Conservation (phyloP, 2,888 invertebrate species). For the Trachelus iudaicus region DNA sequence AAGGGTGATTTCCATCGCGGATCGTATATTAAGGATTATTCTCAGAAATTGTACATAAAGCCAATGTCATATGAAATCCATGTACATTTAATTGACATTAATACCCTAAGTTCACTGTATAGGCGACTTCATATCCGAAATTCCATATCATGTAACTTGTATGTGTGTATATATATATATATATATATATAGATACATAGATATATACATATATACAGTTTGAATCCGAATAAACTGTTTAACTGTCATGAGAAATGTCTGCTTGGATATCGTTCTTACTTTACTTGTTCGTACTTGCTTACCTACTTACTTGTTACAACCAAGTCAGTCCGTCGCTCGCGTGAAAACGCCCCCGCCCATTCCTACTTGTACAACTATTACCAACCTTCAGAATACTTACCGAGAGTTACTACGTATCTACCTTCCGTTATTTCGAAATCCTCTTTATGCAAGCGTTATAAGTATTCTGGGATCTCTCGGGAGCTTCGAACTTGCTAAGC, state of each 20-base stretch:
- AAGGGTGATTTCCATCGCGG: background rate
- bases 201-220: conserved; percentile 37
- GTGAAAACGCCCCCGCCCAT: background rate
- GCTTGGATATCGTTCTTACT: background rate
- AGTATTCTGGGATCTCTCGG: background rate
- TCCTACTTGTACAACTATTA: background rate
- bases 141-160: conserved; percentile 58
- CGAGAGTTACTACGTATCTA: background rate
- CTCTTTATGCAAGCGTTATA: background rate
- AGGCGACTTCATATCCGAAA: conserved; percentile 57
- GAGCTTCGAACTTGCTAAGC: background rate
- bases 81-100: conserved; percentile 36
- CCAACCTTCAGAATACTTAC: background rate
- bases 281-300: background rate
- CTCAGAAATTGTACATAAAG: conserved; percentile 6
- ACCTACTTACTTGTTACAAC: background rate
- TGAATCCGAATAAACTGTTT: conserved; percentile 61
- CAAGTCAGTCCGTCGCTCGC: background rate
- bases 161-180: conserved; percentile 47
- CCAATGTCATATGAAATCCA: conserved; percentile 21
- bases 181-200: too few relatives aligned
- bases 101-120: conserved; percentile 49
- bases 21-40: background rate
- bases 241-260: conserved; percentile 44
- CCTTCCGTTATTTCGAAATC: background rate